These are phyloP conservation scores for Cylindroiulus punctatus DNA, from an alignment of 2,888 invertebrate species.

Conservation along the genomic window DNA sequence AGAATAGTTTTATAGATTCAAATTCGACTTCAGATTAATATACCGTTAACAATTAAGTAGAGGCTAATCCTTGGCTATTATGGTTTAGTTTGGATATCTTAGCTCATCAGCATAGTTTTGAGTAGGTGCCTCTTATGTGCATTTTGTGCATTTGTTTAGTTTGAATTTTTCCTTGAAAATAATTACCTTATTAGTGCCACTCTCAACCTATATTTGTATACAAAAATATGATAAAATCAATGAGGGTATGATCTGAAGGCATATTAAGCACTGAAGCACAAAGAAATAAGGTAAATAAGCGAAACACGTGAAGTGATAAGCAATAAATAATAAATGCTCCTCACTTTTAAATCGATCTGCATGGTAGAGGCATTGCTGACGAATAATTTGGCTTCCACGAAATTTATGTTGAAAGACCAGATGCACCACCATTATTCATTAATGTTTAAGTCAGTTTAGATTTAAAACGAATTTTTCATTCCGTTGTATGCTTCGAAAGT, in stretches of 20 bases:
- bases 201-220: slow-evolving; percentile 39
- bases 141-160: slow-evolving; percentile 17
- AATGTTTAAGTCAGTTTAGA: background rate
- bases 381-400: background rate
- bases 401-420: background rate
- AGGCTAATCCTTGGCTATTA: no score
- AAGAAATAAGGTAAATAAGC: background rate
- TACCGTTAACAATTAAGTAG: no score
- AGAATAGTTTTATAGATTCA: no score
- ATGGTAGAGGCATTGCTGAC: background rate
- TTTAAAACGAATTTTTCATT: no score
- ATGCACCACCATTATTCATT: background rate
- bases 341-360: background rate
- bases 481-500: background rate
- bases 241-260: background rate
- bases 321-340: slow-evolving; percentile 22
- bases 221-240: slow-evolving; percentile 44
- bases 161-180: background rate
- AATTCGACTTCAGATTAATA: no score
- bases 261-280: background rate
- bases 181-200: background rate
- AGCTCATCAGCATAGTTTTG: background rate
- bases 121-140: slow-evolving; percentile 21
- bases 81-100: no score
- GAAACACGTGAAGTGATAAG: background rate